A percentile compares a stretch with the other conserved stretches of the same genome.
Conservation (phyloP, 92 coral and sea anemone species). For the Montipora capitata region DNA sequence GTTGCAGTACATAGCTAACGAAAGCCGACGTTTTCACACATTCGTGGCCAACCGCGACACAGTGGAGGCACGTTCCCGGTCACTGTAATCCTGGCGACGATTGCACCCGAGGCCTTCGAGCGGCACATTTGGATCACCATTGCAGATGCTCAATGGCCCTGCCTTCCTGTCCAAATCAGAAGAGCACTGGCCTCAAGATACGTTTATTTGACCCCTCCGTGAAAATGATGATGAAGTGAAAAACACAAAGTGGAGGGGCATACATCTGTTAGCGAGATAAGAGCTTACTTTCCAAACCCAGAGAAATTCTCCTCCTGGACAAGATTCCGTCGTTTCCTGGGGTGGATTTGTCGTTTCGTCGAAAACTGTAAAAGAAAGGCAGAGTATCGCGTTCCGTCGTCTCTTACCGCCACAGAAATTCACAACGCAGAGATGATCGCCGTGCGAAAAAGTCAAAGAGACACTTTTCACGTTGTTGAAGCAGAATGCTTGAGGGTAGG, state of each 20-base stretch:
- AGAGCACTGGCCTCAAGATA: no score
- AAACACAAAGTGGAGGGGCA: conserved; percentile 35
- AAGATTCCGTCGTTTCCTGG: conserved; percentile 64
- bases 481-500: conserved; percentile 52
- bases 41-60: conserved; percentile 75
- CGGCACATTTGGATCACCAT: conserved; percentile 39
- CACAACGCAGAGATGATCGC: conserved; percentile 39
- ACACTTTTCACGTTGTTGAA: conserved; percentile 27
- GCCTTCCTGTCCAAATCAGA: no score
- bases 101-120: conserved; percentile 72
- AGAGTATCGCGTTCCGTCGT: conserved; percentile 2
- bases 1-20: conserved; percentile 71
- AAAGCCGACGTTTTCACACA: conserved; percentile 71
- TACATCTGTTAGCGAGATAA: background rate
- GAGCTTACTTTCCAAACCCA: conserved; percentile 47
- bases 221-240: conserved; percentile 46
- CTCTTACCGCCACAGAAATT: conserved; percentile 50
- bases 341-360: conserved; percentile 74
- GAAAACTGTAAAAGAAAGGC: conserved; percentile 35
- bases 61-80: conserved; percentile 68
- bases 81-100: conserved; percentile 69
- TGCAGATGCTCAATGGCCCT: conserved; percentile 71
- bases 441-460: conserved; percentile 22
- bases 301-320: conserved; percentile 77
- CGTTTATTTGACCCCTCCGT: background rate